Evolutionary conservation across 30 jellyfish, hydroid and myxozoan species (phyloP), one percentile per base, ranked within the genome.

Genomic region (Sanderia malayensis): DNA sequence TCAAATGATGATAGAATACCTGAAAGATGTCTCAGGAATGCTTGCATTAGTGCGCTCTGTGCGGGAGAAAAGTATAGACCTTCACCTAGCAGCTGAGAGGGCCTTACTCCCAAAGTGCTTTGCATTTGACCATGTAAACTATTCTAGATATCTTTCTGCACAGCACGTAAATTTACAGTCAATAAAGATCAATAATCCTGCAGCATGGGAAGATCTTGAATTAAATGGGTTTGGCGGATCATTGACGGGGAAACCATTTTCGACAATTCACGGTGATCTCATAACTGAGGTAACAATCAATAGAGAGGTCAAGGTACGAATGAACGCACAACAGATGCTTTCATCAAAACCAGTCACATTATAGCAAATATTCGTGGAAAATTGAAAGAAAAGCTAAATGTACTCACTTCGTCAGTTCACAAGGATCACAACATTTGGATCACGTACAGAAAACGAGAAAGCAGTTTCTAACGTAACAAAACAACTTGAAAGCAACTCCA

Each of bases 151-250:
- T 37, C 52, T 37, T 37, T 37, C 52, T 37, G 52, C 52, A 37
- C 52, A 37, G 52, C 52, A 37, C 52, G 52, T 37, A 37, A 37
- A 37, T 37, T 37, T 37, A 37, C 52, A 37, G 52, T 37, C 52
- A 37, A 37, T 37, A 37, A 37, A 37, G 52, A 37, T 37, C 52
- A 37, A 37, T 37, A 37, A 37, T 37, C 52, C 52, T 37, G 52
- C 52, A 37, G 52, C 52, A 37, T 37, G 52, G 52, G 52, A 37
- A 37, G 52, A 37, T 37, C 52, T 37, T 13, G 52, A 37, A 37
- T 37, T 37, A 37, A 37, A 37, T 37, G 52, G 52, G 52, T 37
- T 37, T 37, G 52, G 52, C 13, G 52, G 52, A 37, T 37, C 52
- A 13, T 37, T 37, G 52, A 37, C 52, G 52, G 52, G 52, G 52